phyloP scores from a whole-genome alignment of 2,113 vertebrate genomes.

The Bagarius yarrelli region DNA sequence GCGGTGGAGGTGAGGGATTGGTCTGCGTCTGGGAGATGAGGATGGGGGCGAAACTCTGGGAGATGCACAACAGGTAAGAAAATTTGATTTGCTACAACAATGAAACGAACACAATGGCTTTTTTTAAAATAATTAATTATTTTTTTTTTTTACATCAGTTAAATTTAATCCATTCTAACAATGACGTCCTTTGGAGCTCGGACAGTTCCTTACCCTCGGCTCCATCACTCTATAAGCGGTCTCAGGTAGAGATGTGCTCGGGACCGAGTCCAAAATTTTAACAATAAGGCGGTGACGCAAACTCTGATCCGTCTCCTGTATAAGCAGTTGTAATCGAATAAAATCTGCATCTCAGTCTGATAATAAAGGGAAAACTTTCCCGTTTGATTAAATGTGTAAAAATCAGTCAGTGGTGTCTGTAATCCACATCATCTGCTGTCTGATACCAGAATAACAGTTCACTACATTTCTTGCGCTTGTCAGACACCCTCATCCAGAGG shows the following conservation, averaged over 20 bases:
- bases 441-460: too few relatives aligned
- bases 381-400: too few relatives aligned
- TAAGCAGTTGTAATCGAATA: too few relatives aligned
- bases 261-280: not conserved
- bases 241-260: not conserved
- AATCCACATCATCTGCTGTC: too few relatives aligned
- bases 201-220: not conserved
- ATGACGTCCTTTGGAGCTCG: not conserved
- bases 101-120: too few relatives aligned
- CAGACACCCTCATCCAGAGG: too few relatives aligned
- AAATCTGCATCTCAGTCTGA: too few relatives aligned
- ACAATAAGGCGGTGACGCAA: not conserved
- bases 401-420: too few relatives aligned
- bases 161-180: not conserved
- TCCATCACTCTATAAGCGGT: not conserved
- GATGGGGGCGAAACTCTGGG: conserved; percentile 90
- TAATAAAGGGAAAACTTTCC: too few relatives aligned
- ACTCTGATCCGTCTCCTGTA: not conserved
- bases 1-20: conserved; percentile 87
- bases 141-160: not conserved
- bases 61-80: conserved; percentile 88
- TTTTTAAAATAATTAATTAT: too few relatives aligned
- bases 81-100: not conserved
- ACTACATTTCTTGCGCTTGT: too few relatives aligned
- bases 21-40: conserved; percentile 92